These are phyloP conservation scores for Eupithecia centaureata DNA, from an alignment of 2,888 invertebrate genomes.

Conservation along the genomic window DNA sequence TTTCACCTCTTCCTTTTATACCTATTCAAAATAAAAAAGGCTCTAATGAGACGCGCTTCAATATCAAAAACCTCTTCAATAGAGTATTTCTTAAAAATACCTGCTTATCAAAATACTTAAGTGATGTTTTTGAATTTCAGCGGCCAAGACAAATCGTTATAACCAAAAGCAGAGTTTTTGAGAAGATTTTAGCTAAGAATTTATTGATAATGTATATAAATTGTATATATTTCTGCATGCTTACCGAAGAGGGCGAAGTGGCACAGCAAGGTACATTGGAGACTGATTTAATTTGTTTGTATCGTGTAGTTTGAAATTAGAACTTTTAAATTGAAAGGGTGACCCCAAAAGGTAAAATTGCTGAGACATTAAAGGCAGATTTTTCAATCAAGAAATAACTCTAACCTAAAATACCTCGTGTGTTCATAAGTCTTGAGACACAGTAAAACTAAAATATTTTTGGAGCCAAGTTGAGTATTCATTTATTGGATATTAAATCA, in stretches of 20 bases:
- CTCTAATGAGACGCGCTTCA: no score
- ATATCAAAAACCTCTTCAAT: neutral
- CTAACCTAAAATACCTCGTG: no score
- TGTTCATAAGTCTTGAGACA: no score
- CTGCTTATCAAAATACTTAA: conserved; percentile 31
- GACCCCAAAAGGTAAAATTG: no score
- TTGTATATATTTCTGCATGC: conserved; percentile 43
- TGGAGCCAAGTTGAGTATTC: no score
- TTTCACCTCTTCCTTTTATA: neutral
- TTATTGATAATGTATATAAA: conserved; percentile 25
- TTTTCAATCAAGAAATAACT: no score
- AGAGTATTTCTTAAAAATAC: neutral
- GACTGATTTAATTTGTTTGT: neutral
- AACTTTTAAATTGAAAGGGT: no score
- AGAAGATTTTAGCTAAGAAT: conserved; percentile 16
- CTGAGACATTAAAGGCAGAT: no score
- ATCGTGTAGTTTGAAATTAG: neutral
- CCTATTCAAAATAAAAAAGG: neutral
- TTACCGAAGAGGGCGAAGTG: conserved; percentile 84
- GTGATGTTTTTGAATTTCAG: conserved; percentile 57
- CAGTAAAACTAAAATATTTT: no score
- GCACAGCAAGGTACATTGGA: conserved; percentile 85
- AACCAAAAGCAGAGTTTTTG: conserved; percentile 31
- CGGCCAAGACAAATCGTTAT: conserved; percentile 30
- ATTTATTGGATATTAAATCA: no score